Base-by-base conservation (phyloP, 2,888 invertebrate species). In the Hoplodrina ambigua region DNA sequence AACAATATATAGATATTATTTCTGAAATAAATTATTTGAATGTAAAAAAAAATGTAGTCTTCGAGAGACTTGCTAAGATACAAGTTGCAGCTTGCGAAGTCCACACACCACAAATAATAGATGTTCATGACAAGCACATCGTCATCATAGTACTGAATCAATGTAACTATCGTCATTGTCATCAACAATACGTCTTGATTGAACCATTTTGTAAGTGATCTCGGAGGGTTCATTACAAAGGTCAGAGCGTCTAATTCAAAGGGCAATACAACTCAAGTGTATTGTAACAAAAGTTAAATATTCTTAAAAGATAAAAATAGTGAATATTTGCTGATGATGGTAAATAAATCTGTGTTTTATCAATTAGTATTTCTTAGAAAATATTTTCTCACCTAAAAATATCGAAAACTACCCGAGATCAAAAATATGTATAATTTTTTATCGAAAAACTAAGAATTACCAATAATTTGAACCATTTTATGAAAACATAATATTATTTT, bases 151-250 rank as follows among this genome's bases (percentile, higher is more conserved):
- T 56, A 63, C 15, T 10, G 44, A 44, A 44, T 44, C 62, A 58
- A 25, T 65, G 41, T 63, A 44, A 20, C 53, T n/a, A 59, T 41
- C 41, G 20, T 25, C 41, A 33, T 59, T 72, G 52, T 66, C 11
- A 33, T 46, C 58, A 59, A 72, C 73, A 76, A 76, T 76, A 54
- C 13, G 41, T 50, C 56, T 53, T 66, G 69, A 80, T 75, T 69
- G 62, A 66, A 20, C 17, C 63, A 64, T 61, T 64, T 74, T 69
- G 55, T 58, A 56, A 69, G 30, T 15, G 59, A 66, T 60, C 50
- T 59, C 5, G 4, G n/a, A 60, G 37, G 17, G 54, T 50, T 41
- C 52, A 60, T 49, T 62, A 33, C 17, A 19, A 41, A 20, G 53
- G 17, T 25, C 17, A 44, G 11, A 30, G 8, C 15, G 13, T 56